Percentiles rank a stretch among this genome's conserved stretches.
Evolutionary conservation across 1,140 invertebrate genomes (phyloP).

Genomic region (Atta texana): DNA sequence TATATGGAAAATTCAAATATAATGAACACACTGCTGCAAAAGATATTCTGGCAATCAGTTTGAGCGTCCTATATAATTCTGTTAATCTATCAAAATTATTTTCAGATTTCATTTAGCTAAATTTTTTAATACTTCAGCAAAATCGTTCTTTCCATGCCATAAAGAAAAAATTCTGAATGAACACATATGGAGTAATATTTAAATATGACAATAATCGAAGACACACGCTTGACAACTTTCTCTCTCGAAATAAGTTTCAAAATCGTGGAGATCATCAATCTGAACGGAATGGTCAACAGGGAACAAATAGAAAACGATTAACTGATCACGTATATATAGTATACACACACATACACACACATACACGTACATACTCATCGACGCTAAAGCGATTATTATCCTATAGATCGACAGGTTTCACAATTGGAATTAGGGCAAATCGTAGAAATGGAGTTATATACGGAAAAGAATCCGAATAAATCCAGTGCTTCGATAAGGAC

Average conservation of each 20-base stretch:
- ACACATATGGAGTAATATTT: background rate
- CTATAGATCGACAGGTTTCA: slow-evolving; percentile 17
- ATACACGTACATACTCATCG: no score
- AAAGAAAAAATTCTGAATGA: background rate
- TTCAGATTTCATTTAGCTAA: no score
- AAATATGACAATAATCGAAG: background rate
- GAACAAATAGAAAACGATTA: slow-evolving; percentile 4
- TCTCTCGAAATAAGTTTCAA: background rate
- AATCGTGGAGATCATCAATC: background rate
- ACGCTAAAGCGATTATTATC: slow-evolving; percentile 2
- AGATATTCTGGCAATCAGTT: no score
- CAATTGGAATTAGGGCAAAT: slow-evolving; percentile 42
- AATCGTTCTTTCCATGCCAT: no score
- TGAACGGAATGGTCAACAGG: background rate
- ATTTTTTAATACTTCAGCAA: no score
- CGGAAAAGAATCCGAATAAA: slow-evolving; percentile 58
- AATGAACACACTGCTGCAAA: no score
- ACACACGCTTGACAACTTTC: background rate
- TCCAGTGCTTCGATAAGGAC: slow-evolving; percentile 30
- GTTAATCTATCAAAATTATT: no score
- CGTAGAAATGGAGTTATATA: slow-evolving; percentile 27
- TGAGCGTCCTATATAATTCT: no score
- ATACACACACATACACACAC: background rate
- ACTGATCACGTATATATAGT: background rate
- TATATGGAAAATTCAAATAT: no score